These are phyloP conservation scores for Rynchops niger DNA, from an alignment of 2,113 vertebrate species.

Conservation along the genomic window DNA sequence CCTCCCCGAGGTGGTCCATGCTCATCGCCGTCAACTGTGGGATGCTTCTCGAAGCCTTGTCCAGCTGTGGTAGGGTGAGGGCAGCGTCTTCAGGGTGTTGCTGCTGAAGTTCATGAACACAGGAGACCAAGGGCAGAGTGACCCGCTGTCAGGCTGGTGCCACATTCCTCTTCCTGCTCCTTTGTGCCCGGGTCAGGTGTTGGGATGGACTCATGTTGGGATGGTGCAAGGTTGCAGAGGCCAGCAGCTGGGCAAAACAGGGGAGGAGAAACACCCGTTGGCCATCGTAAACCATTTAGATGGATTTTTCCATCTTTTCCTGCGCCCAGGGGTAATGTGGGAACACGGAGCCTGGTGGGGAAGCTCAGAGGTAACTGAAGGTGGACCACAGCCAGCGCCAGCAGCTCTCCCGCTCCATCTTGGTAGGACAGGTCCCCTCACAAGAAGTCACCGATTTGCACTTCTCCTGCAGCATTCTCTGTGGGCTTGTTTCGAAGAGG, in stretches of 20 bases:
- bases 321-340: not conserved
- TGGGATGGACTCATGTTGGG: not conserved
- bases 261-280: not conserved
- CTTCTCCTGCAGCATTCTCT: not conserved
- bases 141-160: not conserved
- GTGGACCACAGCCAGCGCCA: not conserved
- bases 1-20: not conserved
- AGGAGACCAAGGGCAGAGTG: not conserved
- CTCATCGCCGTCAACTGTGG: accelerated
- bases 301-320: not conserved
- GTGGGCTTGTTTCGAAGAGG: not conserved
- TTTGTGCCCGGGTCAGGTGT: not conserved
- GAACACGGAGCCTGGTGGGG: not conserved
- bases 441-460: not conserved
- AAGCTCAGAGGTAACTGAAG: not conserved
- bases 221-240: not conserved
- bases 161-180: not conserved
- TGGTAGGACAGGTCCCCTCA: not conserved
- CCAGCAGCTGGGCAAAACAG: not conserved
- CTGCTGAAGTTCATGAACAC: not conserved
- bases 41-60: not conserved
- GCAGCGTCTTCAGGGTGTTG: not conserved
- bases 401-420: not conserved
- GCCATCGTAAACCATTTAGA: not conserved
- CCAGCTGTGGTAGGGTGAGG: not conserved